phyloP scores from a whole-genome alignment of 64 coral and sea anemone species.

The Acropora tenuis region DNA sequence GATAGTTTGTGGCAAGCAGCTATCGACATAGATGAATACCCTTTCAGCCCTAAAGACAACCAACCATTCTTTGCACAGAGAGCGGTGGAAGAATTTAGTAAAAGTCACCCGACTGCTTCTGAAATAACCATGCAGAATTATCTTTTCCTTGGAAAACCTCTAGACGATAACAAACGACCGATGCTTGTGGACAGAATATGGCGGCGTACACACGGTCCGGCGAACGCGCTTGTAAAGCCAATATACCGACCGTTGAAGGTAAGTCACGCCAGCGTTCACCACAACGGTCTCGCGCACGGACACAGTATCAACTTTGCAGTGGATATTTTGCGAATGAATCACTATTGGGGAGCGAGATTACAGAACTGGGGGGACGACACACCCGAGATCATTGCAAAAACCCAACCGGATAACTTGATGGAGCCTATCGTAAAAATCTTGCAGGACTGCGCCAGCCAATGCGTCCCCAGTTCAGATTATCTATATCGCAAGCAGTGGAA shows the following conservation, averaged over 20 bases:
- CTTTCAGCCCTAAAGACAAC: conserved; percentile 66
- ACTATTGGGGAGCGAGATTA: conserved; percentile 73
- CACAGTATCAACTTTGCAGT: not conserved
- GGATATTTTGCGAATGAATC: conserved; percentile 57
- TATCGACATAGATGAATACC: conserved; percentile 91
- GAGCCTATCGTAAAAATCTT: conserved; percentile 10
- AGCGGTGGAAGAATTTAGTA: conserved; percentile 27
- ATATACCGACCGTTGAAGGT: conserved; percentile 69
- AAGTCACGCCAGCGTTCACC: conserved; percentile 37
- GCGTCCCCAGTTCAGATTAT: not conserved
- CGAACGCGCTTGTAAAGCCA: conserved; percentile 81
- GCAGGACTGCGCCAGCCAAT: not conserved
- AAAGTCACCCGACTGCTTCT: conserved; percentile 11
- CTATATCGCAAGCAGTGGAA: conserved; percentile 23
- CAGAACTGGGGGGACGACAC: conserved; percentile 83
- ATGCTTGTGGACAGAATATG: conserved; percentile 64
- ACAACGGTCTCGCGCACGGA: conserved; percentile 37
- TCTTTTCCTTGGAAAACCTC: conserved; percentile 81
- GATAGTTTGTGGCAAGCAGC: conserved; percentile 66
- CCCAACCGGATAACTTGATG: conserved; percentile 40
- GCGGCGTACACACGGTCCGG: conserved; percentile 55
- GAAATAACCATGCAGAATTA: conserved; percentile 82
- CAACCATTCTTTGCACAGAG: conserved; percentile 60
- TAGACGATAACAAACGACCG: conserved; percentile 41
- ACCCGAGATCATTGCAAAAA: conserved; percentile 64